Conservation (phyloP, 2,113 vertebrate species). For the Halcyon senegalensis region DNA sequence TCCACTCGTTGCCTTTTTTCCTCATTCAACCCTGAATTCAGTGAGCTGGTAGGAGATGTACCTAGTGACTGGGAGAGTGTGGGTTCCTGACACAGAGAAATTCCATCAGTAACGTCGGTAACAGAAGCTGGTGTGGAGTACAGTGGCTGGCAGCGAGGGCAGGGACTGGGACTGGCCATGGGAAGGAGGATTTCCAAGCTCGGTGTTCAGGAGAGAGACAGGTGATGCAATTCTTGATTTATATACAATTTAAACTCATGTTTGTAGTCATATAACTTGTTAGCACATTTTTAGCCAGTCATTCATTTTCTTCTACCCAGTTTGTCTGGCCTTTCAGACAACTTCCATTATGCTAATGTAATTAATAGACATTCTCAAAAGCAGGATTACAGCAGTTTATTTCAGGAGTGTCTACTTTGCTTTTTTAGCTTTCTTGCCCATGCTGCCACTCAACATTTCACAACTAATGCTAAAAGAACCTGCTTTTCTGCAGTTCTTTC, state of each 20-base stretch:
- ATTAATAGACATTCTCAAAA: constrained; percentile 26
- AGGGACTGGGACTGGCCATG: neutral
- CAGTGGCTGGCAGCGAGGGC: neutral
- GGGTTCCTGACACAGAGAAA: neutral
- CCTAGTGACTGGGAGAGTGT: neutral
- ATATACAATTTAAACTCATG: rapidly evolving
- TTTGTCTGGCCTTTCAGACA: constrained; percentile 17
- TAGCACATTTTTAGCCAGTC: neutral
- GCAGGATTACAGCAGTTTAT: neutral
- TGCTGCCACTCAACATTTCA: neutral
- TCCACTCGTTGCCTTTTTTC: neutral
- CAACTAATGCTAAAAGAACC: neutral
- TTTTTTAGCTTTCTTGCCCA: neutral
- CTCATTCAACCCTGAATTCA: neutral
- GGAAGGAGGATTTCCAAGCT: neutral
- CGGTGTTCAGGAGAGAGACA: neutral
- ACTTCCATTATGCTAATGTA: neutral
- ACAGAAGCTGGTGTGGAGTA: neutral
- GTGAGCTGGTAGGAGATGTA: neutral
- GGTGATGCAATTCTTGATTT: neutral
- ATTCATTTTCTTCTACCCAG: neutral
- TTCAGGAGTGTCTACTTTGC: neutral
- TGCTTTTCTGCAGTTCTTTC: constrained; percentile 29
- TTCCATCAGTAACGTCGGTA: rapidly evolving
- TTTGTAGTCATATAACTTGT: neutral